phyloP scores from a whole-genome alignment of 2,797 vertebrate genomes.

The Phoxinus dragarum region DNA sequence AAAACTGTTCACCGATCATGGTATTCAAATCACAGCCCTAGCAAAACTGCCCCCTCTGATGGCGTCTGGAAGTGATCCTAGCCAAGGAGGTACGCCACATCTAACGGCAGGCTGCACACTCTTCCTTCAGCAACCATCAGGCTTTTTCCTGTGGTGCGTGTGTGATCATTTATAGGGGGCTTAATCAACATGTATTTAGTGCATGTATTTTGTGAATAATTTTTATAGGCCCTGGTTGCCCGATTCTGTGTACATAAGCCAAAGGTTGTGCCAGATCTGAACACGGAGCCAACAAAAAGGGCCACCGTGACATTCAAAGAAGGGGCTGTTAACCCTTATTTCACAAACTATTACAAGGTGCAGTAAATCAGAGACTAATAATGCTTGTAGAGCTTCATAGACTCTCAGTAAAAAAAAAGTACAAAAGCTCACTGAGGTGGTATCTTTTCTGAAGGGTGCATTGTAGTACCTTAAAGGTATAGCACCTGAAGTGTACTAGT shows the following conservation, averaged over 20 bases:
- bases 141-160: slow-evolving; percentile 72
- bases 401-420: neutral
- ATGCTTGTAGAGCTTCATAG: slow-evolving; percentile 25
- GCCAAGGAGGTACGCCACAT: slow-evolving; percentile 79
- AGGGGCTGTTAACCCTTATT: slow-evolving; percentile 58
- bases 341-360: slow-evolving; percentile 48
- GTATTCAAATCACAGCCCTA: slow-evolving; percentile 80
- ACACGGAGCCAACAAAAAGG: slow-evolving; percentile 59
- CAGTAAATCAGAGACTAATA: slow-evolving; percentile 55
- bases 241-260: slow-evolving; percentile 65
- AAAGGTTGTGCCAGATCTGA: slow-evolving; percentile 64
- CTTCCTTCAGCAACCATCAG: slow-evolving; percentile 73
- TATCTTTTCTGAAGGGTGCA: neutral
- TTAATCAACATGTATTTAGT: slow-evolving; percentile 80
- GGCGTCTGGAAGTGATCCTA: slow-evolving; percentile 80
- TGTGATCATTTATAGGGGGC: slow-evolving; percentile 77
- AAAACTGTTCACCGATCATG: slow-evolving; percentile 81
- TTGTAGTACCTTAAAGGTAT: neutral
- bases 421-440: neutral
- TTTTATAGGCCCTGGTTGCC: slow-evolving; percentile 71
- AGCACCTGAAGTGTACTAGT: neutral
- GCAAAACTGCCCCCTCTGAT: slow-evolving; percentile 75
- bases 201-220: slow-evolving; percentile 72
- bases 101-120: slow-evolving; percentile 72
- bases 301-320: slow-evolving; percentile 63